These are phyloP conservation scores for Macrosiphum euphorbiae DNA, from an alignment of 2,888 invertebrate species.

Conservation along the genomic window DNA sequence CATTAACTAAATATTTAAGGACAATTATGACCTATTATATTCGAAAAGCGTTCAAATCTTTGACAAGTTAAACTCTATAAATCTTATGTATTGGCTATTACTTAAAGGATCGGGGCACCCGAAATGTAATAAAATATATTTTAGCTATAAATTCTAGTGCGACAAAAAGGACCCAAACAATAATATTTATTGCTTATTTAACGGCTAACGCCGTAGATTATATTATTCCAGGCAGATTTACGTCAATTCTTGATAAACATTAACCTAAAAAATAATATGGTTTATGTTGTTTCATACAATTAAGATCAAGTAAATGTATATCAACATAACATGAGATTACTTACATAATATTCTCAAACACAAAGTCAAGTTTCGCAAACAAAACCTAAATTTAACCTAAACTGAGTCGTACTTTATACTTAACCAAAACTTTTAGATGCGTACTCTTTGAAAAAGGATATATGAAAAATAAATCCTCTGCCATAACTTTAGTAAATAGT, in stretches of 20 bases:
- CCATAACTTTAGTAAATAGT: background rate
- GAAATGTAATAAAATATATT: conserved; percentile 49
- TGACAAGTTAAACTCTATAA: conserved; percentile 41
- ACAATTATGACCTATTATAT: conserved; percentile 36
- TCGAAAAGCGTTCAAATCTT: conserved; percentile 30
- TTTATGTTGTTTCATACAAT: background rate
- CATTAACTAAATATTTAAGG: background rate
- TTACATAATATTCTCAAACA: background rate
- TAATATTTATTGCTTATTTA: conserved; percentile 52
- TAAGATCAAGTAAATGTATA: background rate
- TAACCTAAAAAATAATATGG: background rate
- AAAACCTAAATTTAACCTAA: background rate
- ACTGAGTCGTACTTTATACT: background rate
- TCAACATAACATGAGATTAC: background rate
- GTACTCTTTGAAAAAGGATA: background rate
- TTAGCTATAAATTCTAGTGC: conserved; percentile 44
- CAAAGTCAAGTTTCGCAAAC: background rate
- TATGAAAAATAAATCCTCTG: background rate
- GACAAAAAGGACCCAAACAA: conserved; percentile 46
- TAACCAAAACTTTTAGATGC: background rate
- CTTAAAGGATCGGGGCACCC: conserved; percentile 22
- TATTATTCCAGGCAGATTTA: background rate
- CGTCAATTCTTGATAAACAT: background rate
- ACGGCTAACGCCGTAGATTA: background rate
- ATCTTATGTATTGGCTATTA: conserved; percentile 47